A percentile compares a stretch with the other conserved stretches of the same genome.
phyloP scores from a whole-genome alignment of 2,113 vertebrate species.

The Mirza zaza region DNA sequence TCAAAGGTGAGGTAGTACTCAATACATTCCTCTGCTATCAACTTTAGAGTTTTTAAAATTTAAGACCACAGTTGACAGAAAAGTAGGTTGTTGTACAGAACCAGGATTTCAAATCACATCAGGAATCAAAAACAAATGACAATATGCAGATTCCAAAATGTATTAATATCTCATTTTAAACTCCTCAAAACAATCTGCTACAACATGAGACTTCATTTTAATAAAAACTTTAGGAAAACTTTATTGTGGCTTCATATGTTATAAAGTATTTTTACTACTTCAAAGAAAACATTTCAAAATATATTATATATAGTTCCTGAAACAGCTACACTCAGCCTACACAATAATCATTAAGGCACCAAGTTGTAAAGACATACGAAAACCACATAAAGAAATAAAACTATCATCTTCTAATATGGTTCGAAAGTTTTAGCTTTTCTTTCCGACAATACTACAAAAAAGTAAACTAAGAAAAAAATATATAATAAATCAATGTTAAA shows the following conservation, averaged over 20 bases:
- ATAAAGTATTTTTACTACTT: not conserved
- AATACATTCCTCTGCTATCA: not conserved
- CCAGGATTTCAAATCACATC: conserved; percentile 14
- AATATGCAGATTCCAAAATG: not conserved
- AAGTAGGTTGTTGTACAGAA: not conserved
- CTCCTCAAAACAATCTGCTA: not conserved
- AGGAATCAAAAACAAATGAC: conserved; percentile 46
- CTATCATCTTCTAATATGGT: not conserved
- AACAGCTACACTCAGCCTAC: conserved; percentile 11
- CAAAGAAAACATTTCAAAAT: conserved; percentile 47
- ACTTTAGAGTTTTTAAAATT: not conserved
- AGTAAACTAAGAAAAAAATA: not conserved
- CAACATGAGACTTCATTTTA: not conserved
- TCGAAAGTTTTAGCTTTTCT: not conserved
- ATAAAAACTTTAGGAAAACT: conserved; percentile 13
- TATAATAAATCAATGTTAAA: not conserved
- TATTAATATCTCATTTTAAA: conserved; percentile 38
- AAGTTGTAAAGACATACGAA: not conserved
- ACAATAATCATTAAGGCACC: not conserved
- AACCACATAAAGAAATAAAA: conserved; percentile 10
- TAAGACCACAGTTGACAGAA: conserved; percentile 34
- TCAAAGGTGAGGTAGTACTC: conserved; percentile 12
- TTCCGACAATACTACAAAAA: not conserved
- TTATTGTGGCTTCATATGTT: conserved; percentile 18
- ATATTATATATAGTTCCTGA: not conserved